phyloP scores from a whole-genome alignment of 2,888 invertebrate species.

The Xylota segnis region DNA sequence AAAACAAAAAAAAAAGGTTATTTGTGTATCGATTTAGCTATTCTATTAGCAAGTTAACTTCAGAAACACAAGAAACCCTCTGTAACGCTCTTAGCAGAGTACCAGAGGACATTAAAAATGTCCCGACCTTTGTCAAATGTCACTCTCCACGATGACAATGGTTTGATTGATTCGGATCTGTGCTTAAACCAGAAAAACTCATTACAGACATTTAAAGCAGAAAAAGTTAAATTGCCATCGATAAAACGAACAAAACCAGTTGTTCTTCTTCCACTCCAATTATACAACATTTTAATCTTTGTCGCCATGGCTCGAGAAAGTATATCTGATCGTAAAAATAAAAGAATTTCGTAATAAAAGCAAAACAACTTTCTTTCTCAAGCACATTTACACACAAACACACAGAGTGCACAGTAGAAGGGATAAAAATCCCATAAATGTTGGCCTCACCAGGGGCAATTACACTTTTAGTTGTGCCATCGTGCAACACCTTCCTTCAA shows the following conservation, averaged over 20 bases:
- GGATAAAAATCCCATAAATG: slow-evolving; percentile 22
- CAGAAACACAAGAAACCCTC: background rate
- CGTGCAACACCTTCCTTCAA: slow-evolving; percentile 15
- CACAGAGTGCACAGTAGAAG: background rate
- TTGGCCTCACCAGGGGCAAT: slow-evolving; percentile 12
- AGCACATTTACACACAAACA: background rate
- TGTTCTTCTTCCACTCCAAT: slow-evolving; percentile 20
- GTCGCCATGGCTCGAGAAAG: slow-evolving; percentile 18
- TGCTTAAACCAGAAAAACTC: background rate
- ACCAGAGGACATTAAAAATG: background rate
- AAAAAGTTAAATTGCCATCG: background rate
- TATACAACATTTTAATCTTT: slow-evolving; percentile 25
- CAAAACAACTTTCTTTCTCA: slow-evolving; percentile 32
- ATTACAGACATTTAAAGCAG: slow-evolving; percentile 1
- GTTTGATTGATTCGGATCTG: background rate
- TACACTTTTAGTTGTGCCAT: slow-evolving; percentile 16
- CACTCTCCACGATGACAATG: background rate
- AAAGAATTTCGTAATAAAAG: slow-evolving; percentile 28
- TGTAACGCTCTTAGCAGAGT: background rate
- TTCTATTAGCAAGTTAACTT: background rate
- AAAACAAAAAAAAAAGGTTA: no score
- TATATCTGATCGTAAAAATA: slow-evolving; percentile 10
- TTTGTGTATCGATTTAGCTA: no score
- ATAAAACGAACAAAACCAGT: background rate
- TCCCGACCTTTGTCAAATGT: background rate